Conservation (phyloP, 2,113 vertebrate species). For the Neolamprologus sp. region DNA sequence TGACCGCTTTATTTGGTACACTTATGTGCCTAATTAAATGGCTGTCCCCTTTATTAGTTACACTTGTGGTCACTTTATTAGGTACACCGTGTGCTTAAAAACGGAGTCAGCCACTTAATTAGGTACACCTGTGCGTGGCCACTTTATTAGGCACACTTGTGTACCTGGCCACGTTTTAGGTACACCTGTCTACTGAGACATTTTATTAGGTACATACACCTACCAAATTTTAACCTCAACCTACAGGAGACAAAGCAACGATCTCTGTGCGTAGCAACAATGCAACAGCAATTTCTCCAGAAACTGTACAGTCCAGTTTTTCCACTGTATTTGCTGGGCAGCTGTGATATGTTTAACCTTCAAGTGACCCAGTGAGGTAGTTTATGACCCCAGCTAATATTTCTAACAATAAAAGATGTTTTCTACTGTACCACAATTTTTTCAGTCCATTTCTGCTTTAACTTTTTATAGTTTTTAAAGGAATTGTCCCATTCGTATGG, state of each 20-base stretch:
- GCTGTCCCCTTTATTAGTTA: neutral
- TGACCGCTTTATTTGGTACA: neutral
- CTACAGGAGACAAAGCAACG: neutral
- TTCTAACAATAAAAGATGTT: fast-evolving
- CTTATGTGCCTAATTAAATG: neutral
- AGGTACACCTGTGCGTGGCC: neutral
- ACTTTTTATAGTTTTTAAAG: neutral
- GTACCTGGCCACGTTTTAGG: fast-evolving
- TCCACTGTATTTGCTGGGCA: neutral
- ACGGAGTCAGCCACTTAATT: neutral
- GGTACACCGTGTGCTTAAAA: neutral
- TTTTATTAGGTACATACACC: neutral
- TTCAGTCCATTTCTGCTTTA: neutral
- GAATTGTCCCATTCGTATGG: neutral
- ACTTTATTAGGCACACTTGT: neutral
- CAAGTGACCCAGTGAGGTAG: fast-evolving
- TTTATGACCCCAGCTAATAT: neutral
- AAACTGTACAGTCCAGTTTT: neutral
- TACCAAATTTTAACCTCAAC: neutral
- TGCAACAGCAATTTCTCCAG: neutral
- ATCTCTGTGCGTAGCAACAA: neutral
- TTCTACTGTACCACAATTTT: neutral
- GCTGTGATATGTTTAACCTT: neutral
- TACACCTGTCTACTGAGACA: neutral
- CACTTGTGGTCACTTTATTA: neutral